Percentiles rank a stretch among this genome's conserved stretches.
Conservation (phyloP, 2,797 vertebrate species). For the Tympanoctomys barrerae region DNA sequence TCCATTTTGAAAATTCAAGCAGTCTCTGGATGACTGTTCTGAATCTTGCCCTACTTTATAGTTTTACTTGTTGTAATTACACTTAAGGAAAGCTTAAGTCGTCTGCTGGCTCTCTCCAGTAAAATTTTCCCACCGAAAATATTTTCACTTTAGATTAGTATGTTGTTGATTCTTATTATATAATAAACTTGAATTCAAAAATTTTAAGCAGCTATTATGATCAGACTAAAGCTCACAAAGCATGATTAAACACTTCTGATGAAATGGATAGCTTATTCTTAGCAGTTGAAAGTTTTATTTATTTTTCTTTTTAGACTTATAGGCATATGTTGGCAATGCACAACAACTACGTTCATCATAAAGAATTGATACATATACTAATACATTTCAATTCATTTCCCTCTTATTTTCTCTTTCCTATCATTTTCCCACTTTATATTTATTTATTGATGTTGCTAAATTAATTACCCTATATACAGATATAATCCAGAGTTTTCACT, state of each 20-base stretch:
- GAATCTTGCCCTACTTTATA: neutral
- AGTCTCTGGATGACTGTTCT: neutral
- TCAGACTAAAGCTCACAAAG: neutral
- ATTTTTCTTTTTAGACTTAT: neutral
- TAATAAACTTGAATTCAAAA: neutral
- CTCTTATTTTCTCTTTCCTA: neutral
- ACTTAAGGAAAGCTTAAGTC: neutral
- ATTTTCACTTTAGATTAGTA: neutral
- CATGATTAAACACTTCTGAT: neutral
- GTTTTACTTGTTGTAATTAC: neutral
- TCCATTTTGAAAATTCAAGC: slow-evolving; percentile 14
- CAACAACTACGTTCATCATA: neutral
- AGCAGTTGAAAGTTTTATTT: neutral
- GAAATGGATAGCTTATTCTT: neutral
- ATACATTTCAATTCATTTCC: neutral
- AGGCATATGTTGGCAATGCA: neutral
- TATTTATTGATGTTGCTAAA: neutral
- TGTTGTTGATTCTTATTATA: neutral
- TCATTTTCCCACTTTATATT: neutral
- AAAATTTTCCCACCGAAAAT: neutral
- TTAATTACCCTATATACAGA: neutral
- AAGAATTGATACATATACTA: neutral
- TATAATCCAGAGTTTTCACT: neutral
- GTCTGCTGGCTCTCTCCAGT: neutral
- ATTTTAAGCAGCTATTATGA: neutral